phyloP scores from a whole-genome alignment of 30 jellyfish, hydroid and myxozoan genomes.

The Haliclystus octoradiatus region DNA sequence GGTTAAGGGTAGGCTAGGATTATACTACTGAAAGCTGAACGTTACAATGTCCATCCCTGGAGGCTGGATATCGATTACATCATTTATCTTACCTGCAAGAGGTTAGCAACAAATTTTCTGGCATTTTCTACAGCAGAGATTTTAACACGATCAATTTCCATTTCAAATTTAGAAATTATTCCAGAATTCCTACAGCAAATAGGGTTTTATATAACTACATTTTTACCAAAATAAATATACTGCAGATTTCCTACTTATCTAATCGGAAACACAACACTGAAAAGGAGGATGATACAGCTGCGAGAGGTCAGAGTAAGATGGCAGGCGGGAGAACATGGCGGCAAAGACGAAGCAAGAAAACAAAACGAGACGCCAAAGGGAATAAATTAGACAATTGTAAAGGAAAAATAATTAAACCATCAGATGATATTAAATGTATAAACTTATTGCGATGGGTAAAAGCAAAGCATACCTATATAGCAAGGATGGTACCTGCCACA shows the following conservation, averaged over 20 bases:
- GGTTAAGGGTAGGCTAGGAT: too few relatives aligned
- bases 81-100: constrained; percentile 68
- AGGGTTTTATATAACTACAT: not conserved
- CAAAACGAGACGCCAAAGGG: not conserved
- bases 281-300: not conserved
- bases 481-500: not conserved
- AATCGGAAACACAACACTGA: not conserved
- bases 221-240: too few relatives aligned
- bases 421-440: not conserved
- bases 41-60: too few relatives aligned
- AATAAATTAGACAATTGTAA: too few relatives aligned
- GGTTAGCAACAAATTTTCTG: constrained; percentile 65
- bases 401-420: not conserved
- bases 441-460: not conserved
- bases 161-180: not conserved
- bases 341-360: not conserved
- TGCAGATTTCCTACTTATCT: not conserved
- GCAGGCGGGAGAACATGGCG: not conserved
- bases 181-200: not conserved
- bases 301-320: not conserved
- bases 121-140: constrained; percentile 73
- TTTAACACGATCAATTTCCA: constrained; percentile 63
- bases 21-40: too few relatives aligned
- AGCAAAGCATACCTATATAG: not conserved
- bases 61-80: too few relatives aligned